phyloP scores from a whole-genome alignment of 30 jellyfish, hydroid and myxozoan genomes.

The Morbakka virulenta region DNA sequence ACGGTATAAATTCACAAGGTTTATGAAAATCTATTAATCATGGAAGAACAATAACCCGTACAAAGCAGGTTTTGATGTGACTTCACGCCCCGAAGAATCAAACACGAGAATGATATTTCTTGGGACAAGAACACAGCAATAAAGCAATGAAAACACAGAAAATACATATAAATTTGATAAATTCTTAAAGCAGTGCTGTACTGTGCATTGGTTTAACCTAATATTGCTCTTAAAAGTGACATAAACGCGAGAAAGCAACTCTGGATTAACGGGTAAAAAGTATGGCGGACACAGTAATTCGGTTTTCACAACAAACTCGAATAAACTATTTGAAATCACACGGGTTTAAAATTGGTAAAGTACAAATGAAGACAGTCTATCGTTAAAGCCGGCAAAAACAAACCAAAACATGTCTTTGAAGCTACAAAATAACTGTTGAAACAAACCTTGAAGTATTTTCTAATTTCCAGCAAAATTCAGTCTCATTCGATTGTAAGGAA shows the following conservation, averaged over 20 bases:
- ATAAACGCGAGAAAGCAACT: not conserved
- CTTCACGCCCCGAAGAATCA: slow-evolving; percentile 80
- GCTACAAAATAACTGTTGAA: not conserved
- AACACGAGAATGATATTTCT: not conserved
- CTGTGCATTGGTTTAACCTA: no score
- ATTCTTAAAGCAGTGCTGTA: no score
- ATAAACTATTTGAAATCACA: not conserved
- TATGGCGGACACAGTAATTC: not conserved
- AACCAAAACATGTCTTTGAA: not conserved
- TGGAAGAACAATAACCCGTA: slow-evolving; percentile 76
- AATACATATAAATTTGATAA: no score
- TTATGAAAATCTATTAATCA: slow-evolving; percentile 27
- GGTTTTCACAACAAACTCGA: not conserved
- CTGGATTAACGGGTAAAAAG: not conserved
- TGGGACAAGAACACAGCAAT: no score
- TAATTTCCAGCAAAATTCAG: not conserved
- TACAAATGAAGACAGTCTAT: not conserved
- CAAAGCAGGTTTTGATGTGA: slow-evolving; percentile 81
- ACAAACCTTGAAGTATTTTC: not conserved
- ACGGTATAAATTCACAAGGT: not conserved
- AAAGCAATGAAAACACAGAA: no score
- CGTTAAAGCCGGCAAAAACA: not conserved
- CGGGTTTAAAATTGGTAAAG: not conserved
- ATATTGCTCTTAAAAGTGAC: no score
- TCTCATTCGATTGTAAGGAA: not conserved